Percentiles rank a stretch among this genome's conserved stretches.
These are phyloP conservation scores for Phodopus roborovskii DNA, from an alignment of 2,113 vertebrate species.

Conservation along the genomic window DNA sequence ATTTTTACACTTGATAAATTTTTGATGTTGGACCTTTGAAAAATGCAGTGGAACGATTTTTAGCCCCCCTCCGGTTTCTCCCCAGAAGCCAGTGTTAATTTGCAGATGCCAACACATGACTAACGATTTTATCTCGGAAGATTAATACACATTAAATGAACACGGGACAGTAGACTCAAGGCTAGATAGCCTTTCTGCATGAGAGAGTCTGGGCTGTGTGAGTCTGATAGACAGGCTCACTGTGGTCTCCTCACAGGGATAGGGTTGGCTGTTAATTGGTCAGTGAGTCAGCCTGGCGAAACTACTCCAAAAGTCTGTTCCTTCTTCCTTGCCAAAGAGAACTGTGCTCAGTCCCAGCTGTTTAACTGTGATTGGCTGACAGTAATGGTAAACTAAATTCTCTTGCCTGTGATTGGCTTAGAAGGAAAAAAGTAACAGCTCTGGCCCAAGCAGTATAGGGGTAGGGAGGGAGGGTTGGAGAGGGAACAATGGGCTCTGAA, in stretches of 20 bases:
- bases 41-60: slow-evolving; percentile 65
- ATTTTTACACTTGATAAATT: slow-evolving; percentile 80
- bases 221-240: not conserved
- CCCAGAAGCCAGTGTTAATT: slow-evolving; percentile 75
- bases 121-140: slow-evolving; percentile 71
- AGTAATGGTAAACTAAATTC: not conserved
- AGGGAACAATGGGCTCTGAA: not conserved
- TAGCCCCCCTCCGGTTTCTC: slow-evolving; percentile 31
- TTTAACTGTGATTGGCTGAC: not conserved
- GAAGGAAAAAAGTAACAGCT: not conserved
- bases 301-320: not conserved
- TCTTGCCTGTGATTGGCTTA: not conserved
- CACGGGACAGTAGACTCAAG: not conserved
- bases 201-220: not conserved
- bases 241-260: not conserved
- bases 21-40: slow-evolving; percentile 80
- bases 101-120: slow-evolving; percentile 74
- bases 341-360: not conserved
- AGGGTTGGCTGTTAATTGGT: not conserved
- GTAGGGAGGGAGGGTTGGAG: not conserved
- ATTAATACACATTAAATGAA: slow-evolving; percentile 68
- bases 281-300: not conserved
- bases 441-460: not conserved
- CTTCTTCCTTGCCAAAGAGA: slow-evolving; percentile 12
- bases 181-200: not conserved